phyloP scores from a whole-genome alignment of 1,140 invertebrate genomes.

The Drosophila gunungcola region DNA sequence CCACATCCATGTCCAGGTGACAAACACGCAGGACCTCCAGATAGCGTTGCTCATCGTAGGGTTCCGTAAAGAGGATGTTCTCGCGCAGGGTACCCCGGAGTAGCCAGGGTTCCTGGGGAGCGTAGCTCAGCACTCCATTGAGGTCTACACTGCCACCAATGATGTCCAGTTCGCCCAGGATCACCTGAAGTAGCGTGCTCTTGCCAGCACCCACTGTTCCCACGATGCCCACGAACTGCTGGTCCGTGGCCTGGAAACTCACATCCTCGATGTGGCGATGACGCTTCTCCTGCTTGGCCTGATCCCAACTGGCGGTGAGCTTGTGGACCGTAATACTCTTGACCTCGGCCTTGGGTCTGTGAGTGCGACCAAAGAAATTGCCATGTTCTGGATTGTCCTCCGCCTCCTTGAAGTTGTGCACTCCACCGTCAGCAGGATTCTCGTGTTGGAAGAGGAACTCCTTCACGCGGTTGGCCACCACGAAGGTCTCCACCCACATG shows the following conservation, averaged over 20 bases:
- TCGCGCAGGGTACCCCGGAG: constrained; percentile 88
- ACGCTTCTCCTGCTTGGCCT: constrained; percentile 55
- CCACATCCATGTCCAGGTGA: constrained; percentile 87
- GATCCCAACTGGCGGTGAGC: constrained; percentile 85
- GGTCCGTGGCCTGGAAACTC: constrained; percentile 84
- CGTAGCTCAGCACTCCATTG: constrained; percentile 90
- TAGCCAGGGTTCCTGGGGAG: constrained; percentile 91
- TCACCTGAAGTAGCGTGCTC: constrained; percentile 89
- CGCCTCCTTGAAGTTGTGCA: constrained; percentile 61
- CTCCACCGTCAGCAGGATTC: constrained; percentile 68
- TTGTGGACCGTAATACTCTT: constrained; percentile 80
- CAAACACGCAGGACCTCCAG: constrained; percentile 87
- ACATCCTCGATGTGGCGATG: constrained; percentile 86
- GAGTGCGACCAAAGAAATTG: constrained; percentile 68
- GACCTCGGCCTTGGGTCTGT: constrained; percentile 85
- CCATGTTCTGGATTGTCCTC: constrained; percentile 61
- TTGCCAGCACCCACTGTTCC: constrained; percentile 94
- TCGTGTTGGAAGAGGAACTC: constrained; percentile 85
- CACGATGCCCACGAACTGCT: constrained; percentile 88
- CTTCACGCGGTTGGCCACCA: constrained; percentile 89
- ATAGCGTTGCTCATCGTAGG: constrained; percentile 87
- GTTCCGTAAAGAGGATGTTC: constrained; percentile 93
- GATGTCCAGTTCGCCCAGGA: constrained; percentile 90
- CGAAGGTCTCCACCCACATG: constrained; percentile 86
- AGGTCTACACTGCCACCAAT: constrained; percentile 87